Evolutionary conservation across 30 jellyfish, hydroid and myxozoan species (phyloP), one percentile per base, ranked within the genome.

Genomic region (Aurelia sp.): DNA sequence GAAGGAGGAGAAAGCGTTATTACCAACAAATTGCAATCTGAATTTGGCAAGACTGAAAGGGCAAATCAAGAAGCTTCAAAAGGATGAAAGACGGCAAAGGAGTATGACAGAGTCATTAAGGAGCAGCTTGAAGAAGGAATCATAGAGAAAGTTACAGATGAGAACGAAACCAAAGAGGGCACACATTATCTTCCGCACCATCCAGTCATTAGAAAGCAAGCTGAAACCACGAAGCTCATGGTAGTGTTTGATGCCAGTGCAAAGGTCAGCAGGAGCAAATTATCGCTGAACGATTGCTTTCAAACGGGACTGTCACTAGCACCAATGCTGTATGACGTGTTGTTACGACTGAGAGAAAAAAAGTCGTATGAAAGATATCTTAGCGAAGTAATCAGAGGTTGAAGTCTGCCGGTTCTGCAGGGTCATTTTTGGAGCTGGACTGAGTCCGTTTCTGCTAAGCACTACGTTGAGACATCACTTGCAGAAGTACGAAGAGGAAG

Each of bases 171-270:
- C 8, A 64, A 47, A 74, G 55, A 22, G 22, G 52, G 57, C 11
- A 51, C 69, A 17, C 85, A 74, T 59, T 74, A 74, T 41, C 55
- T 74, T 35, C 73, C 85, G 4, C 73, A 53, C 59, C 85, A 50
- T 22, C 60, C 73, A 17, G 73, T 74, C 57, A 74, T 74, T 55
- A 23, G 60, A 74, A 30, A 53, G 35, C 27, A 20, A 9, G 85
- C 73, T 23, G 85, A 55, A 41, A 3, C 73, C 12, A 74, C 85
- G 23, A 74, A 74, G n/a, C 50, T 74, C 51, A 53, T 74, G 35
- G 70, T 74, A 22, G 85, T 74, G 69, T 57, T 74, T 16, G 73
- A 55, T 59, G 73, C 73, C 17, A 35, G 50, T 16, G 48, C 85
- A 74, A 30, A 74, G 31, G 73, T 35, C 13, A 76, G 67, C 41